Conservation (phyloP, 2,797 vertebrate genomes). For the Paramormyrops hopkinsi region DNA sequence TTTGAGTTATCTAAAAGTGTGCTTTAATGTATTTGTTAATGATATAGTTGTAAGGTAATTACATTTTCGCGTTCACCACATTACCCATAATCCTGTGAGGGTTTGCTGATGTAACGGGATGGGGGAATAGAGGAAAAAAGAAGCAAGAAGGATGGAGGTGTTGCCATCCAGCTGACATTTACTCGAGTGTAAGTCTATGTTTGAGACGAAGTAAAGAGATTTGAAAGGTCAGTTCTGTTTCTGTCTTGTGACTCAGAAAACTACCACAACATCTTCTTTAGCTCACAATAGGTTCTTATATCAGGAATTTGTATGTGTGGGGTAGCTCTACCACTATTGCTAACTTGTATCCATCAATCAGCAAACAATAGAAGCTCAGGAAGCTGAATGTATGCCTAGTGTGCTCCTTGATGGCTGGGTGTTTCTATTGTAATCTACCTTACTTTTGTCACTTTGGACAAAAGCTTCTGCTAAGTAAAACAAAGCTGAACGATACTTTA, state of each 20-base stretch:
- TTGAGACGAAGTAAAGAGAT: background rate
- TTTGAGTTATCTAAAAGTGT: no score
- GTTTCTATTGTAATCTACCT: background rate
- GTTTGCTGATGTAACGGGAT: background rate
- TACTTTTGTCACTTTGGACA: background rate
- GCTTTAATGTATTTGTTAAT: no score
- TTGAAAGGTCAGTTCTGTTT: background rate
- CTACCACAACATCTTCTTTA: background rate
- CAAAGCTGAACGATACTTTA: background rate
- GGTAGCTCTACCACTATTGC: background rate
- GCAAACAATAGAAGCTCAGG: background rate
- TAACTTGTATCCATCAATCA: background rate
- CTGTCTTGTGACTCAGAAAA: background rate
- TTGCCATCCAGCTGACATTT: background rate
- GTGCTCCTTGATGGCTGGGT: background rate
- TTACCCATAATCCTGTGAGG: background rate
- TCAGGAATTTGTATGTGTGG: background rate
- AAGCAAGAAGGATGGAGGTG: background rate
- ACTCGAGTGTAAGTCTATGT: background rate
- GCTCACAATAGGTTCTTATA: background rate
- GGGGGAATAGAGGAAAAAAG: background rate
- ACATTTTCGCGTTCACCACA: background rate
- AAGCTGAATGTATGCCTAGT: background rate
- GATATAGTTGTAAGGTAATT: background rate
- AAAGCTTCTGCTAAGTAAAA: background rate